phyloP scores from a whole-genome alignment of 1,140 invertebrate genomes.

The Bactericera cockerelli region DNA sequence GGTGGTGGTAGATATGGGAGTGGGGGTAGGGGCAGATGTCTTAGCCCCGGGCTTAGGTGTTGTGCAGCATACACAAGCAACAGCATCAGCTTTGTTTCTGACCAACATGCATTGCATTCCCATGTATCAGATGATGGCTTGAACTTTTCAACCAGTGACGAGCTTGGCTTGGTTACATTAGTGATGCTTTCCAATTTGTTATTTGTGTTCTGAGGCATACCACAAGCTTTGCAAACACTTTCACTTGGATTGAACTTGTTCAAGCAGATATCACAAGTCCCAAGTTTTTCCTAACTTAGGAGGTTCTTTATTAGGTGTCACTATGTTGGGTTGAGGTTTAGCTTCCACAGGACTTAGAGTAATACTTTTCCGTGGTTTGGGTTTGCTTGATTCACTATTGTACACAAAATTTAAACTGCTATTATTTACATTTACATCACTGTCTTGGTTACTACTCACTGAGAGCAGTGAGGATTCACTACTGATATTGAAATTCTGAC shows the following conservation, averaged over 20 bases:
- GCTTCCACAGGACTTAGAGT: not conserved
- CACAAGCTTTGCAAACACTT: not conserved
- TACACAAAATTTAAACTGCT: conserved; percentile 1
- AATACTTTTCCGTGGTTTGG: not conserved
- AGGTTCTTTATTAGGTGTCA: no score
- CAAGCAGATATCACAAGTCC: not conserved
- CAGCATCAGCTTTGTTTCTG: conserved; percentile 26
- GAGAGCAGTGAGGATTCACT: not conserved
- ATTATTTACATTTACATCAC: not conserved
- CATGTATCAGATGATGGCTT: conserved; percentile 28
- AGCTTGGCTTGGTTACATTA: conserved; percentile 5
- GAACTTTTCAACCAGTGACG: conserved; percentile 12
- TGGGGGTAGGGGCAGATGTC: conserved; percentile 21
- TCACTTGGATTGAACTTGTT: not conserved
- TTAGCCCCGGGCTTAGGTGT: conserved; percentile 37
- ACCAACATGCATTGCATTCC: conserved; percentile 35
- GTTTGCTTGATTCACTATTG: conserved; percentile 3
- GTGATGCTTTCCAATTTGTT: conserved; percentile 22
- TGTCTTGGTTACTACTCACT: conserved; percentile 4
- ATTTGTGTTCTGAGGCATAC: conserved; percentile 28
- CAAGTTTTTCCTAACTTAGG: no score
- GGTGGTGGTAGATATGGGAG: conserved; percentile 12
- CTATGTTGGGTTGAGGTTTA: not conserved
- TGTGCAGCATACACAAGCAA: conserved; percentile 30
- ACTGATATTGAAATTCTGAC: not conserved